These are phyloP conservation scores for Anodontia alba DNA, from an alignment of 2,888 invertebrate species.

Conservation along the genomic window DNA sequence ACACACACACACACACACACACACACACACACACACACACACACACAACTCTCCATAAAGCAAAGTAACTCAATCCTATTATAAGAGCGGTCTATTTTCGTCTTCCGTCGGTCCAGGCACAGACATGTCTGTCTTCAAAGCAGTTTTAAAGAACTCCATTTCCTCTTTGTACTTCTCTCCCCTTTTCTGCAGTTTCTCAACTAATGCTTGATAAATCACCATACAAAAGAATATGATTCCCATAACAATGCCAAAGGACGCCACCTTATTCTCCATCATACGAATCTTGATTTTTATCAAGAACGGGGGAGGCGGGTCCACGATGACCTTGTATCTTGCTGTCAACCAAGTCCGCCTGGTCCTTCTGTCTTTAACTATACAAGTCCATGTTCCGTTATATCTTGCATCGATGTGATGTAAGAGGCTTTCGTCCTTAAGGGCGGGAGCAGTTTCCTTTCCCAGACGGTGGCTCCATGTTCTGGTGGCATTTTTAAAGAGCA, in stretches of 20 bases:
- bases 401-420: not conserved
- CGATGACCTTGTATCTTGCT: conserved; percentile 32
- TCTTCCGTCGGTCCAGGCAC: not conserved
- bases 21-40: too few species aligned
- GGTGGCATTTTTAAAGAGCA: conserved; percentile 23
- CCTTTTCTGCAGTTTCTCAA: not conserved
- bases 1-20: too few species aligned
- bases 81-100: not conserved
- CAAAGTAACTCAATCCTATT: not conserved
- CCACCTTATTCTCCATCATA: conserved; percentile 31
- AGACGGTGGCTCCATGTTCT: conserved; percentile 35
- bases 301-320: conserved; percentile 33
- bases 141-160: not conserved
- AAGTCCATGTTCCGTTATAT: conserved; percentile 44
- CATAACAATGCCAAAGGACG: conserved; percentile 17
- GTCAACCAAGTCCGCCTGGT: conserved; percentile 33
- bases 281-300: conserved; percentile 21
- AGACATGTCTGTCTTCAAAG: not conserved
- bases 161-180: not conserved
- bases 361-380: conserved; percentile 24
- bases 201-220: conserved; percentile 9
- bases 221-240: conserved; percentile 29
- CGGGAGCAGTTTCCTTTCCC: conserved; percentile 19
- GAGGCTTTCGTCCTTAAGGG: conserved; percentile 11
- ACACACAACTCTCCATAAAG: too few species aligned